Evolutionary conservation across 2,113 vertebrate genomes (phyloP).

Genomic region (Saccopteryx bilineata): DNA sequence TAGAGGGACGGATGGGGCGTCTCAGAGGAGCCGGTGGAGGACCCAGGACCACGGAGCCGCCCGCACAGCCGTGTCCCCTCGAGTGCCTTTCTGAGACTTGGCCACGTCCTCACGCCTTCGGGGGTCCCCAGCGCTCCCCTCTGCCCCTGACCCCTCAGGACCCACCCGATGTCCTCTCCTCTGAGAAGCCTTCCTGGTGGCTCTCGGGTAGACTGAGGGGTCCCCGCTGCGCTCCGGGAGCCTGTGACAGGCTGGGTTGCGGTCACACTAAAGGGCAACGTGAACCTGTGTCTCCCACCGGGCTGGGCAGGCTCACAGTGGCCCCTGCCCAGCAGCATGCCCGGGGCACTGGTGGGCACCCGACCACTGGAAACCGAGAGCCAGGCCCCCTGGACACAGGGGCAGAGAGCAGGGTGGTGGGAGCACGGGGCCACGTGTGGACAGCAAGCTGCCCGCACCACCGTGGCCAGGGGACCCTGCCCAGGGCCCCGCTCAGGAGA

Average conservation of each 20-base stretch:
- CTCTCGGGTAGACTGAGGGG: not conserved
- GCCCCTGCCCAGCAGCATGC: not conserved
- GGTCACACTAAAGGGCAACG: not conserved
- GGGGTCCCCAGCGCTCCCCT: not conserved
- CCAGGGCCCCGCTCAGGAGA: not conserved
- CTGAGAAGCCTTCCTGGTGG: rapidly evolving
- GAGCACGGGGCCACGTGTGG: too few relatives aligned
- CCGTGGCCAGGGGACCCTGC: too few relatives aligned
- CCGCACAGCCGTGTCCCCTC: not conserved
- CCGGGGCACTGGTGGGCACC: rapidly evolving
- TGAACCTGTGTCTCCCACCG: not conserved
- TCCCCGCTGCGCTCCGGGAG: not conserved
- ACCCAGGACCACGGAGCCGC: not conserved
- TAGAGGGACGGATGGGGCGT: not conserved
- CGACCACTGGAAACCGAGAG: not conserved
- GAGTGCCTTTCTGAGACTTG: too few relatives aligned
- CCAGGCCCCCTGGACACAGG: not conserved
- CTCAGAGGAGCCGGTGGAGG: too few relatives aligned
- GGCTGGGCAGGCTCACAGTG: not conserved
- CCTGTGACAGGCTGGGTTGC: rapidly evolving
- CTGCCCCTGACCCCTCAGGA: not conserved
- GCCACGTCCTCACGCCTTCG: not conserved
- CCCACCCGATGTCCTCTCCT: not conserved
- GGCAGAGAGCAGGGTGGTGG: not conserved
- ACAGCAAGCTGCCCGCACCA: not conserved